Conservation (phyloP, 2,888 invertebrate genomes). For the Folsomia candida region DNA sequence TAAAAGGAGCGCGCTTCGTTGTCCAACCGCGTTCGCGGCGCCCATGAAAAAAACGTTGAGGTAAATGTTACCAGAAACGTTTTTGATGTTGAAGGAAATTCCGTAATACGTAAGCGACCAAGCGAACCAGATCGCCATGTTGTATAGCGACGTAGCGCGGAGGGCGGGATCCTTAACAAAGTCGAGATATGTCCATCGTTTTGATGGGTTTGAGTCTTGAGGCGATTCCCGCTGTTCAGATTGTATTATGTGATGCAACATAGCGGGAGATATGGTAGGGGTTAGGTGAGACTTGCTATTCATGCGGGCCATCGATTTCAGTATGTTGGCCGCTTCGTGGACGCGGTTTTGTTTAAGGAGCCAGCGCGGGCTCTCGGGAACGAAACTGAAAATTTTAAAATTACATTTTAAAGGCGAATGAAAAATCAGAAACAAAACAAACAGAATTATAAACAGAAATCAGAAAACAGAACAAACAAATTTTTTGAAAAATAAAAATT, state of each 20-base stretch:
- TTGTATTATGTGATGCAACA: slow-evolving; percentile 12
- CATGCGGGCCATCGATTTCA: slow-evolving; percentile 16
- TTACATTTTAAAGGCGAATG: too few species aligned
- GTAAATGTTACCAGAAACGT: slow-evolving; percentile 35
- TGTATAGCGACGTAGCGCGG: slow-evolving; percentile 28
- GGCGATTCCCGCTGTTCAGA: slow-evolving; percentile 8
- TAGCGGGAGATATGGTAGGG: neutral
- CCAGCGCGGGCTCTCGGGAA: slow-evolving; percentile 45
- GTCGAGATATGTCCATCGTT: slow-evolving; percentile 24
- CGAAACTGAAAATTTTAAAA: slow-evolving; percentile 16
- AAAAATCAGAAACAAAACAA: too few species aligned
- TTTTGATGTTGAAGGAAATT: slow-evolving; percentile 43
- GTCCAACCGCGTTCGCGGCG: slow-evolving; percentile 31
- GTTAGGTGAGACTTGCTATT: slow-evolving; percentile 5
- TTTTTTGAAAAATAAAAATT: too few species aligned
- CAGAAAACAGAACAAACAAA: too few species aligned
- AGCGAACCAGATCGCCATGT: slow-evolving; percentile 40
- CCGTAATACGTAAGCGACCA: slow-evolving; percentile 39
- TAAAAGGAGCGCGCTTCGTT: slow-evolving; percentile 15
- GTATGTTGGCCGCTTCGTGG: slow-evolving; percentile 25
- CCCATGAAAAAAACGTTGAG: slow-evolving; percentile 28
- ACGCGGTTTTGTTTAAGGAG: slow-evolving; percentile 30
- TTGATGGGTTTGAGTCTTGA: neutral
- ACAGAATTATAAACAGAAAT: too few species aligned
- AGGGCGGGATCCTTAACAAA: slow-evolving; percentile 27